Base-by-base conservation (phyloP, 30 jellyfish, hydroid and myxozoan genomes). In the Aurelia sp. region DNA sequence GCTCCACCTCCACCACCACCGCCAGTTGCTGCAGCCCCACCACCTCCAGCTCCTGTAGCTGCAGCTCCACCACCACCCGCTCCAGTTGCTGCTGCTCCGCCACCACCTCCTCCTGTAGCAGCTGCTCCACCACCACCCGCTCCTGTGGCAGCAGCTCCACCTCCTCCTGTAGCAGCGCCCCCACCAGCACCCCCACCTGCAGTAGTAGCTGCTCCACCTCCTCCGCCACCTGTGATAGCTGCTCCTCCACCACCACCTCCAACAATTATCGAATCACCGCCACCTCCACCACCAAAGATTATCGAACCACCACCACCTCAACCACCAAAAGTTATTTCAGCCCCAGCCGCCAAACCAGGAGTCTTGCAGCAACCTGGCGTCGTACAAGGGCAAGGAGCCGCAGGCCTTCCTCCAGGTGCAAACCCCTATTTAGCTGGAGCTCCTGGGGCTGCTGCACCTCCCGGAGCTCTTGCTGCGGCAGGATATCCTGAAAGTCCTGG, bases 111-210 rank as follows among this genome's bases (percentile, higher is more conserved):
- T 5, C 51, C 80, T 6, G 74, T 21, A 17, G 74, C 51, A 21
- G 61, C 86, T n/a, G 90, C 90, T 13, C 96, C 94, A 50, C 94
- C 94, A 61, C 84, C 88, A 12, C 88, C 84, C 0, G 63, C 86
- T 5, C 51, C 82, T 16, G 86, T 72, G 7, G 50, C 57, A 12
- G 69, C 63, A 8, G 66, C 86, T 5, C 88, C 94, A 13, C 88
- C 83, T 9, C n/a, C 81, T 4, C 61, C 60, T 16, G 86, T 72
- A 3, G 50, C 57, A 12, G 69, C 63, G 3, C 57, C 86, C 8
- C 88, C 94, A 13, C 88, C 83, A 21, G 19, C 81, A 0, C 61
- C 60, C 70, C 27, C 78, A 16, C 61, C 78, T 21, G 72, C 80
- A 0, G 63, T 62, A 17, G 61, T 74, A 21, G 78, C 85, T 30